Evolutionary conservation across 2,888 invertebrate genomes (phyloP).

Genomic region (Spodoptera littoralis): DNA sequence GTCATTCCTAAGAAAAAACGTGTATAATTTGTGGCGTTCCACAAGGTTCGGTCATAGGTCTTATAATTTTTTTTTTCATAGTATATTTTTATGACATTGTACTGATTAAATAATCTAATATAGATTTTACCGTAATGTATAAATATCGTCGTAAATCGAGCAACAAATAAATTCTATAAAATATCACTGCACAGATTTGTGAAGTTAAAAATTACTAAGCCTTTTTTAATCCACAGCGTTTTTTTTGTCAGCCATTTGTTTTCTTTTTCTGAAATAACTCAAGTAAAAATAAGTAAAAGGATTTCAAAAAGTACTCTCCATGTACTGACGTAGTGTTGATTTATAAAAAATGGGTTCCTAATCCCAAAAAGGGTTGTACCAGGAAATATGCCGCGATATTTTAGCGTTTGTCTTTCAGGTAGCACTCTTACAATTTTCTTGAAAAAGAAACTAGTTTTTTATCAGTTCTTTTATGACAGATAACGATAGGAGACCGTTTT

Average conservation of each 20-base stretch:
- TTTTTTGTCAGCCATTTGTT: background rate
- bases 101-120: too few species aligned
- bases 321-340: slow-evolving; percentile 48
- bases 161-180: slow-evolving; percentile 3
- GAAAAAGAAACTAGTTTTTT: slow-evolving; percentile 30
- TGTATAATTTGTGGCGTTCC: background rate
- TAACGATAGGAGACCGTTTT: slow-evolving; percentile 8
- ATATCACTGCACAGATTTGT: slow-evolving; percentile 6
- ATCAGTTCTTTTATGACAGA: slow-evolving; percentile 30
- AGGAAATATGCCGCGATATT: slow-evolving; percentile 58
- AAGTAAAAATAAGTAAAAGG: slow-evolving; percentile 38
- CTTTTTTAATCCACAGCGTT: background rate
- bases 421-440: slow-evolving; percentile 43
- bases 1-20: background rate
- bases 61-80: background rate
- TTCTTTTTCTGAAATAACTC: slow-evolving; percentile 36
- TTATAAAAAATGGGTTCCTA: slow-evolving; percentile 62
- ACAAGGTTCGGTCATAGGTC: background rate
- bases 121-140: too few species aligned
- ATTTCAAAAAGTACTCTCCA: slow-evolving; percentile 48
- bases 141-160: too few species aligned
- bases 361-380: slow-evolving; percentile 74
- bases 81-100: too few species aligned
- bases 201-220: slow-evolving; percentile 1
- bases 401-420: slow-evolving; percentile 51